Evolutionary conservation across 2,888 invertebrate genomes (phyloP), one percentile per base, ranked within the genome.

Genomic region (Hyposoter dolosus): DNA sequence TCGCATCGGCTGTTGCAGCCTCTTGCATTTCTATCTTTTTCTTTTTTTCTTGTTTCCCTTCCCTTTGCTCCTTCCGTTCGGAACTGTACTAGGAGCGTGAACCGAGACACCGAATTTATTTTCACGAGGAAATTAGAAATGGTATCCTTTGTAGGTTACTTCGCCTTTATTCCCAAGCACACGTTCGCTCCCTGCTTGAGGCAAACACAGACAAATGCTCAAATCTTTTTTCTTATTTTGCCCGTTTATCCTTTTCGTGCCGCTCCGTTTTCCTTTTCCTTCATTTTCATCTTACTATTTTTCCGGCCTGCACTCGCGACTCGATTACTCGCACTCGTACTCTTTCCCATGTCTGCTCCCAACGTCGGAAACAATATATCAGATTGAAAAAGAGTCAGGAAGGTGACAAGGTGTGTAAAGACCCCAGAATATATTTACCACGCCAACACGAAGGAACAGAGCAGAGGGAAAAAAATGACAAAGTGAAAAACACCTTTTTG

Each of bases 41-140:
- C 72, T 66, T n/a, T 60, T 43, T 56, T 74, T 19, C 12, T 9
- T 12, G 0, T 10, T 9, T 23, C 23, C 10, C 19, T 56, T 2
- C 10, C 56, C 19, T 19, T 66, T 45, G 68, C 80, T 72, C 43
- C 80, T 84, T 81, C n/a, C 84, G 82, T 80, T 88, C 83, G 86
- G 84, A 76, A 71, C 76, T 63, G 66, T 74, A 68, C 77, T 72
- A 35, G 17, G 72, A 68, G 69, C 72, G 71, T 40, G 80, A 76
- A 77, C 83, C 86, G 81, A 53, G 71, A 83, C 86, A 89, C 89
- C 88, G 89, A 93, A 93, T 93, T 93, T 92, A 93, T 93, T 91
- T 93, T 91, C 90, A 79, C 87, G 90, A 91, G 91, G 90, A 93
- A 93, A 93, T 93, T 93, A 93, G 92, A 92, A 92, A 91, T 90